These are phyloP conservation scores for Pelvicachromis taeniatus DNA, from an alignment of 2,113 vertebrate species.

Conservation along the genomic window DNA sequence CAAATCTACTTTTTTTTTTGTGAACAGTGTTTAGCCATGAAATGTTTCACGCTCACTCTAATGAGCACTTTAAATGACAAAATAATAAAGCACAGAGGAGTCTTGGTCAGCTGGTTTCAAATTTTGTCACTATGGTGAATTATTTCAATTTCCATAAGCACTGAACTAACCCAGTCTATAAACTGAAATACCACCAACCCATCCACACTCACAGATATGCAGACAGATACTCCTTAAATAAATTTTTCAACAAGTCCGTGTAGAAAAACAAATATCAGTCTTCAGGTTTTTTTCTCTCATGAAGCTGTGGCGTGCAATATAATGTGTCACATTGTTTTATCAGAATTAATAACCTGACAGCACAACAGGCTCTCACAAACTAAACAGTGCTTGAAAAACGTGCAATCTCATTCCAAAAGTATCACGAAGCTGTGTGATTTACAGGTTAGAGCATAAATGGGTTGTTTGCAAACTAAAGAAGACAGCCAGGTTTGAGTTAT, in stretches of 20 bases:
- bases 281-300: background rate
- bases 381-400: background rate
- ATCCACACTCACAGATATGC: background rate
- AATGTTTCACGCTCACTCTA: constrained; percentile 9
- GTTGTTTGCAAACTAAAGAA: background rate
- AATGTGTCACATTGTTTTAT: background rate
- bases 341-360: background rate
- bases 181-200: background rate
- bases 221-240: background rate
- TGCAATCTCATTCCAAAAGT: background rate
- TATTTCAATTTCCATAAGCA: background rate
- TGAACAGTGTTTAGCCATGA: constrained; percentile 8
- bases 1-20: background rate
- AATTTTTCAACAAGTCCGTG: background rate
- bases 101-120: background rate
- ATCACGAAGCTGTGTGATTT: background rate
- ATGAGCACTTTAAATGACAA: constrained; percentile 12
- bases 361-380: background rate
- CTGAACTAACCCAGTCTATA: background rate
- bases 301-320: background rate
- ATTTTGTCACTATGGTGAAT: background rate
- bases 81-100: background rate
- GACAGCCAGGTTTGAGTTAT: background rate
- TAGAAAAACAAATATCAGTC: background rate
- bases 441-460: background rate